Conservation (phyloP, 30 jellyfish, hydroid and myxozoan species). For the Pelagia noctiluca region DNA sequence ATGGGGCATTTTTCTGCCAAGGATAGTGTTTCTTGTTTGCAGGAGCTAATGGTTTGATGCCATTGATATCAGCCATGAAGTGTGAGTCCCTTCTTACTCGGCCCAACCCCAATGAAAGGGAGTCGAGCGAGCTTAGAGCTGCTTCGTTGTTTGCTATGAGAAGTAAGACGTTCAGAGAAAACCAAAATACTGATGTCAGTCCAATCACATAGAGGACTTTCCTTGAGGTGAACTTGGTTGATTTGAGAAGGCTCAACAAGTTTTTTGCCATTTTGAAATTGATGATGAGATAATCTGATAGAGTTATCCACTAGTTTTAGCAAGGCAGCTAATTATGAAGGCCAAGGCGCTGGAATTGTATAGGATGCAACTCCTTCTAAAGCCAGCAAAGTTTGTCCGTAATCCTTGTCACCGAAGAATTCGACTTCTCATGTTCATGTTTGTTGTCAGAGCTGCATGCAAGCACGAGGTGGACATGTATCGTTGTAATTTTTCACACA, state of each 20-base stretch:
- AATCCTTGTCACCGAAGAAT: too few species aligned
- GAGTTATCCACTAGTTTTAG: too few species aligned
- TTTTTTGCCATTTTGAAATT: too few species aligned
- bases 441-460: too few species aligned
- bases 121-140: slow-evolving; percentile 84
- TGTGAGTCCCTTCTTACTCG: slow-evolving; percentile 82
- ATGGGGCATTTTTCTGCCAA: slow-evolving; percentile 79
- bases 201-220: slow-evolving; percentile 80
- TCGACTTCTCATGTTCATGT: too few species aligned
- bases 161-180: slow-evolving; percentile 83
- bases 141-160: slow-evolving; percentile 87
- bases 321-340: too few species aligned
- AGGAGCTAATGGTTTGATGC: slow-evolving; percentile 91
- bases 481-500: too few species aligned
- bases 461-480: too few species aligned
- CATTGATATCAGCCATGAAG: slow-evolving; percentile 82
- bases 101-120: slow-evolving; percentile 76
- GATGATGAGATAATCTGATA: background rate
- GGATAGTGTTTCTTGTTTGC: slow-evolving; percentile 87
- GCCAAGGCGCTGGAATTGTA: too few species aligned
- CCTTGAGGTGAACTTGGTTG: slow-evolving; percentile 51
- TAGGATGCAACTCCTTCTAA: too few species aligned
- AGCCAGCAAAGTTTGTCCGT: too few species aligned
- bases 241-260: background rate
- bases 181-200: slow-evolving; percentile 93